Evolutionary conservation across 2,888 invertebrate genomes (phyloP), one percentile per base, ranked within the genome.

Genomic region (Amaurobius ferox): DNA sequence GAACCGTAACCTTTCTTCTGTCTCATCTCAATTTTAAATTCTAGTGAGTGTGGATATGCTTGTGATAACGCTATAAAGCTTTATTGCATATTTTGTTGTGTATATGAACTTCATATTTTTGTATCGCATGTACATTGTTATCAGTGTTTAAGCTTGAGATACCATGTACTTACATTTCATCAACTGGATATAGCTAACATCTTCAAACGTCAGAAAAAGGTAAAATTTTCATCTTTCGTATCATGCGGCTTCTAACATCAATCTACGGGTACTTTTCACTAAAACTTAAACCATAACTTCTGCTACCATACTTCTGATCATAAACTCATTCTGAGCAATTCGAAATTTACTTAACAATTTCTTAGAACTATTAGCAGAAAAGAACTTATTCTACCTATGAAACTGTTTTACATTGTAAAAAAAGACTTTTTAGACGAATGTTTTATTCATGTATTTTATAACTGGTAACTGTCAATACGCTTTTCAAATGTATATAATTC

Each of bases 1-100:
- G 88, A 88, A 40, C 86, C 88, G 13, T 88, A 62, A 85, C 16
- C n/a, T n/a, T 23, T 39, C 40, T 66, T 11, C 30, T 70, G 16
- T 28, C 6, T 23, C 62, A 23, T 29, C 28, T 40, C 1, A 11
- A 7, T 40, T 19, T 16, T 11, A 40, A 35, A 16, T 70, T 39
- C 6, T 30, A 64, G 29, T 64, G 70, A 28, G 19, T 70, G n/a
- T 29, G 26, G 16, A 30, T 35, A 28, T 71, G 44, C 48, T 79
- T 79, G 79, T 79, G 72, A 71, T 67, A 78, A 70, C 30, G 40
- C 70, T 70, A 19, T 35, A 28, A 70, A 62, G 61, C 40, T 61
- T 78, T 62, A 40, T 30, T 44, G 26, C 55, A 55, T 23, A 23
- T 23, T 5, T 44, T 11, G 44, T 44, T 11, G 5, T 55, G 55